Base-by-base conservation (phyloP, 2,888 invertebrate species). In the Crepidodera aurea region DNA sequence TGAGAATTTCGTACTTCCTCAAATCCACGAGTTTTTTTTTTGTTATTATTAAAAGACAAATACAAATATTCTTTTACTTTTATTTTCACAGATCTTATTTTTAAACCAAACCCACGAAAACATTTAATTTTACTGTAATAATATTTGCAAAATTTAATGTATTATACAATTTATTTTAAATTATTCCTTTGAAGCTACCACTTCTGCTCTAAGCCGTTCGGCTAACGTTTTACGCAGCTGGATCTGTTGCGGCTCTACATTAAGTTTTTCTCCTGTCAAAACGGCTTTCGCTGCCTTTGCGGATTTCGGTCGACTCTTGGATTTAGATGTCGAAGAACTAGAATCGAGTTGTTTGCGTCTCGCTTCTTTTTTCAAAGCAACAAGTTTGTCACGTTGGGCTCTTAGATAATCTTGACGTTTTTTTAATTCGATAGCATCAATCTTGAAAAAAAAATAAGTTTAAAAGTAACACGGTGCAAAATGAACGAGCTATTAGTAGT, bases 331-430 rank as follows among this genome's bases (percentile, higher is more conserved):
- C 6, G 48, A 10, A 60, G 65, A 88, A 6, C 53, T 60, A 3
- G 48, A 7, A 29, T 86, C 87, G 5, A 96, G 83, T 77, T 92
- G 88, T 70, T 91, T 90, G 75, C 92, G 91, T 15, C 97, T 86
- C 16, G 92, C 94, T 77, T 92, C 90, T 76, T 92, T 93, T 81
- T 97, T 98, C 76, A 96, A 83, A 15, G 92, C 92, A 40, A 97
- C 84, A 54, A 98, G 84, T 77, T 96, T 94, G 80, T 97, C 97
- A 18, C 97, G 86, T 78, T 97, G 96, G 63, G 91, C 88, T 55
- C 91, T 88, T 59, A 98, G 83, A 79, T 96, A 97, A 68, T 91
- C 89, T 74, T 94, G 93, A 0, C 97, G 86, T 59, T 88, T 87
- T 64, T 86, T 86, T 46, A 96, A 82, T 70, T 95, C 94, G 60